Percentiles rank a stretch among this genome's conserved stretches.
These are phyloP conservation scores for Aphrophora alni DNA, from an alignment of 2,888 invertebrate genomes.

Conservation along the genomic window DNA sequence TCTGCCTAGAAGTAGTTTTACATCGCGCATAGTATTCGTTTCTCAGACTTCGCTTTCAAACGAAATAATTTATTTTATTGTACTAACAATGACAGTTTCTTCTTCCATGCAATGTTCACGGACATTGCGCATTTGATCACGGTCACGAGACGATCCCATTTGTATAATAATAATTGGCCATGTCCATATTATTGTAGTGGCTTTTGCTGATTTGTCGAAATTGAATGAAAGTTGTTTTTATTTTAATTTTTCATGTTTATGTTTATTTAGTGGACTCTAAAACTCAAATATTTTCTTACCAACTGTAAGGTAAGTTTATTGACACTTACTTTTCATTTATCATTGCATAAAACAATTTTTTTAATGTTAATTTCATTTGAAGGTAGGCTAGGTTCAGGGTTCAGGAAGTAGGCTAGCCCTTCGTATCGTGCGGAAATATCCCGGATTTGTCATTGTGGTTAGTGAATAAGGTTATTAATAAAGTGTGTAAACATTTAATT, in stretches of 20 bases:
- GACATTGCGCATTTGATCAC: neutral
- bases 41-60: no score
- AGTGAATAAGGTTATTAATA: neutral
- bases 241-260: constrained; percentile 9
- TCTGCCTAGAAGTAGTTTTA: no score
- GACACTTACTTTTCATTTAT: neutral
- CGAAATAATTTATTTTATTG: no score
- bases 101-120: neutral
- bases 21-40: no score
- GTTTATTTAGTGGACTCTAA: neutral
- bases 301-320: neutral
- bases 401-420: constrained; percentile 9
- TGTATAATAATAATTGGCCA: neutral
- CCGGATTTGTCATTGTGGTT: neutral
- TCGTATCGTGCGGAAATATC: constrained; percentile 4
- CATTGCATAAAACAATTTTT: neutral
- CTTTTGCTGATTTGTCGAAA: constrained; percentile 47
- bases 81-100: neutral
- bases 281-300: neutral
- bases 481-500: neutral
- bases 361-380: neutral
- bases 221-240: constrained; percentile 24
- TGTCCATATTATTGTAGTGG: constrained; percentile 29
- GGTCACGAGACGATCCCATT: neutral
- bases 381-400: neutral